Percentiles rank a stretch among this genome's conserved stretches.
These are phyloP conservation scores for Octodon degus DNA, from an alignment of 2,113 vertebrate species.

Conservation along the genomic window DNA sequence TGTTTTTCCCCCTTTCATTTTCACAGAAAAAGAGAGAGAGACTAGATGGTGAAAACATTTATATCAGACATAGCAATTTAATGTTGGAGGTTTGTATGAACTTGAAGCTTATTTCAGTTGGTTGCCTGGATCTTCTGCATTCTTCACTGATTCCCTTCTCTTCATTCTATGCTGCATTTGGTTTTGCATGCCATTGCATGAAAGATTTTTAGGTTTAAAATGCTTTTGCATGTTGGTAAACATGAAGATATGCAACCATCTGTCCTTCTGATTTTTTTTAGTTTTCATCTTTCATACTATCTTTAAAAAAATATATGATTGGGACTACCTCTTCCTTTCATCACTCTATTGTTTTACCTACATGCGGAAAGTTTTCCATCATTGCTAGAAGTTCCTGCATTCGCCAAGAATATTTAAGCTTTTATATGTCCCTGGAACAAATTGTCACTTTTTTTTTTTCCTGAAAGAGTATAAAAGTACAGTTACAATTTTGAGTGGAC, in stretches of 20 bases:
- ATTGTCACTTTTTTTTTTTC: background rate
- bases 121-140: constrained; percentile 85
- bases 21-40: constrained; percentile 99
- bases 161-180: constrained; percentile 83
- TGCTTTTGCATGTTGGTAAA: constrained; percentile 86
- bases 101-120: constrained; percentile 88
- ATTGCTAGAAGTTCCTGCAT: constrained; percentile 52
- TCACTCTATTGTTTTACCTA: constrained; percentile 42
- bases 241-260: constrained; percentile 73
- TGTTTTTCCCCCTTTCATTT: constrained; percentile 89
- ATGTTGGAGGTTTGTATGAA: constrained; percentile 99
- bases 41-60: constrained; percentile 99
- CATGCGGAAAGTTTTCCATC: constrained; percentile 34
- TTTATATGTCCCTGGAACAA: constrained; percentile 35
- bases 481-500: constrained; percentile 24
- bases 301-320: constrained; percentile 87
- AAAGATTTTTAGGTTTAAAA: constrained; percentile 68
- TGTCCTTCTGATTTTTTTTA: constrained; percentile 82
- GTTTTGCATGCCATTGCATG: constrained; percentile 89
- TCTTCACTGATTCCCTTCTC: constrained; percentile 79
- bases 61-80: constrained; percentile 99
- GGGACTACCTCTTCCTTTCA: constrained; percentile 78
- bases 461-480: background rate
- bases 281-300: constrained; percentile 83
- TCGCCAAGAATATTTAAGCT: constrained; percentile 53